phyloP scores from a whole-genome alignment of 2,113 vertebrate genomes.

The Semnopithecus entellus region DNA sequence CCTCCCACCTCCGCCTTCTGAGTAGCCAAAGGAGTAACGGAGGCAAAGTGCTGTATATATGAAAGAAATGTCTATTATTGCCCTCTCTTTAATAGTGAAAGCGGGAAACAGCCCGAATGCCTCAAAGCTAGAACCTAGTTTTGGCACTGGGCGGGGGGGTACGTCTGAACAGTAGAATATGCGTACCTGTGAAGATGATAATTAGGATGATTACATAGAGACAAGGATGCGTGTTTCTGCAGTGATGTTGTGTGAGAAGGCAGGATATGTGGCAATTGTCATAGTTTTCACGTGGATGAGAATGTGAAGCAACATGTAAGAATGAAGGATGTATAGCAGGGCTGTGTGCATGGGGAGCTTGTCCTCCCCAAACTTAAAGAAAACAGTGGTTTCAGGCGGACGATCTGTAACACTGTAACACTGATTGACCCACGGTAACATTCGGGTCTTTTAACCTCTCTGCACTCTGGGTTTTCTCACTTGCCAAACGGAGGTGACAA shows the following conservation, averaged over 20 bases:
- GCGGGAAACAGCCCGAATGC: fast-evolving
- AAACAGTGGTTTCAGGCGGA: no score
- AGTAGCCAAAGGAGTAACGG: no score
- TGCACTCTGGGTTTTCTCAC: neutral
- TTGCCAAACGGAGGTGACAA: neutral
- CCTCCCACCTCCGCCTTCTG: no score
- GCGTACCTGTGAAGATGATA: fast-evolving
- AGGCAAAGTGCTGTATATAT: neutral
- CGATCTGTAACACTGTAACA: no score
- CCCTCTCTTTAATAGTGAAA: neutral
- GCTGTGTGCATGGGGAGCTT: fast-evolving
- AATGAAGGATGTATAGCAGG: fast-evolving
- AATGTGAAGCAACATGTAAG: fast-evolving
- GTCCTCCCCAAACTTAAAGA: neutral
- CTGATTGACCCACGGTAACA: no score
- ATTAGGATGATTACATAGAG: fast-evolving
- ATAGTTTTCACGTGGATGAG: fast-evolving
- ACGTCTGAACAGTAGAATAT: fast-evolving
- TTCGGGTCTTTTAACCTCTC: neutral
- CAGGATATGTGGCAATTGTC: fast-evolving
- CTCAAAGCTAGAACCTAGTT: no score
- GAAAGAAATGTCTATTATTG: neutral
- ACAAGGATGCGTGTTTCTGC: neutral
- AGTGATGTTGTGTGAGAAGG: fast-evolving
- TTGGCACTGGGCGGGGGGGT: neutral